Evolutionary conservation across 2,113 vertebrate genomes (phyloP), one percentile per base, ranked within the genome.

Genomic region (Nannospalax galili): DNA sequence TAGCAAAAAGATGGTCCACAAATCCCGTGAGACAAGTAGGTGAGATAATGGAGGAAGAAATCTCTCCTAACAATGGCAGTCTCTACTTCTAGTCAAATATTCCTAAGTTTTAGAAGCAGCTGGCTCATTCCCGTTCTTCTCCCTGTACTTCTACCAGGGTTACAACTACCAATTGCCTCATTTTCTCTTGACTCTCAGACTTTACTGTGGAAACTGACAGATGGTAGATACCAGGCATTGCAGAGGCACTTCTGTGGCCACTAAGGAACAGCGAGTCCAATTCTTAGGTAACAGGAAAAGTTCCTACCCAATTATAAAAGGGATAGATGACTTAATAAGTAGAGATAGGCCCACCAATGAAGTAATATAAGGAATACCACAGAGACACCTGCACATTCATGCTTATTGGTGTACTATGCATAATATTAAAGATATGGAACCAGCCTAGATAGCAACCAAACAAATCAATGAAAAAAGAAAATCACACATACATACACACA

Each of bases 21-120:
- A 19, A 58, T 93, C 20, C 81, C 45, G 65, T 73, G 17, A 45
- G 45, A 69, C 35, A 77, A 58, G 17, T 26, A 30, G 56, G 28
- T 84, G 19, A 93, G 5, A 93, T 17, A 64, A 93, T 20, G 8
- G 37, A 88, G 78, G 35, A 91, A 89, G 52, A 86, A 82, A 86
- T 92, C 89, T 79, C 42, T 90, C 2, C 32, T 56, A 78, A 56
- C 62, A 93, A 96, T 37, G 70, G 10, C 28, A 82, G 22, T 14
- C 16, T 67, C 52, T 91, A 82, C 28, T 86, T 90, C 15, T 86
- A 64, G 45, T 3, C 8, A 58, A 32, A 64, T 69, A 67, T 32
- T 26, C 30, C n/a, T 40, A 82, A 40, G 40, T 45, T 84, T 65
- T 84, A 84, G 30, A 84, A 42, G 62, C 65, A 67, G 65, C 30